Conservation (phyloP, 2,797 vertebrate species). For the Pseudotriccus pelzelni region DNA sequence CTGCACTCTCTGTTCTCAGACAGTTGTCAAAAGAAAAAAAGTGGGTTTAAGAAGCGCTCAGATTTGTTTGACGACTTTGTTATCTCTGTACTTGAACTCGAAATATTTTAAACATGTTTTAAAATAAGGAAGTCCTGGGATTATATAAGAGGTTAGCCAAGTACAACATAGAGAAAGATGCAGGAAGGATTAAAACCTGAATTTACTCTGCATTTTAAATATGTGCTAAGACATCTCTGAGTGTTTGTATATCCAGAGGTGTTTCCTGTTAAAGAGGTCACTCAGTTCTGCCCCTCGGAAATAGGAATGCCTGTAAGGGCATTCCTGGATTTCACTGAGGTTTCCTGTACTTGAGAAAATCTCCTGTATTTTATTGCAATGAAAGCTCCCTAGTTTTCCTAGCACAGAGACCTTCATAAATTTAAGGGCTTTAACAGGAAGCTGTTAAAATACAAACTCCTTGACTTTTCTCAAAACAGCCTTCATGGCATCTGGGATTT, state of each 20-base stretch:
- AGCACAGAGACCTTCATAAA: background rate
- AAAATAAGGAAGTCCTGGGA: background rate
- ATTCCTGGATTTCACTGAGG: background rate
- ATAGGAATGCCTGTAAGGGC: accelerated
- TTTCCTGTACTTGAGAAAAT: background rate
- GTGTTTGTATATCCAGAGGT: background rate
- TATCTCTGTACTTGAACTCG: background rate
- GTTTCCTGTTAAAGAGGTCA: background rate
- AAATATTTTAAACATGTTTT: background rate
- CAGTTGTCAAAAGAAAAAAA: slow-evolving; percentile 32
- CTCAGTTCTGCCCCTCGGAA: background rate
- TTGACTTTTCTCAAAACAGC: background rate
- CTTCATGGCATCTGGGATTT: background rate
- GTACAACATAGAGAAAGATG: background rate
- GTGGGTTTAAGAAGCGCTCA: background rate
- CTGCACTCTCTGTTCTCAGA: slow-evolving; percentile 11
- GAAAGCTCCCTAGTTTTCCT: background rate
- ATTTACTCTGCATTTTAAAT: background rate
- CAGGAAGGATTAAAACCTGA: background rate
- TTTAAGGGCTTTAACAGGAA: background rate
- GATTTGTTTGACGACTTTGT: slow-evolving; percentile 35
- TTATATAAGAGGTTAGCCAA: slow-evolving; percentile 1
- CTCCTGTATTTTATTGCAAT: background rate
- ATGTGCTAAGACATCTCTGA: background rate
- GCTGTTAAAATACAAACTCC: background rate